These are phyloP conservation scores for Neotoxoptera formosana DNA, from an alignment of 1,140 invertebrate genomes.

Conservation along the genomic window DNA sequence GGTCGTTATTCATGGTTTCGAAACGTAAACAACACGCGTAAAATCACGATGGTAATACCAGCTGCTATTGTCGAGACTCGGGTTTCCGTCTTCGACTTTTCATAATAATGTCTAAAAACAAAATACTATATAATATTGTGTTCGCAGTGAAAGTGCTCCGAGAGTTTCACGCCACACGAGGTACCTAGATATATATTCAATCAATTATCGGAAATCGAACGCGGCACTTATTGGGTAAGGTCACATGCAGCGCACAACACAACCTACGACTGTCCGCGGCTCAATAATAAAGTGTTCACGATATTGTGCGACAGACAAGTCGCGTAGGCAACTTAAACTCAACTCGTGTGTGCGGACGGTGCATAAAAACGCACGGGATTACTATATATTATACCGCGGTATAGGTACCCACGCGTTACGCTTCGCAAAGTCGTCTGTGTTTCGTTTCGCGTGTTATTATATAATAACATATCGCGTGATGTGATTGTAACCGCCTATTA, in stretches of 20 bases:
- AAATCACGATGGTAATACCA: too few relatives aligned
- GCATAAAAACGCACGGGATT: neutral
- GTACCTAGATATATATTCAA: neutral
- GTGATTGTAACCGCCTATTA: neutral
- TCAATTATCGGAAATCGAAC: neutral
- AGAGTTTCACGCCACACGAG: too few relatives aligned
- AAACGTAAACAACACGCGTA: too few relatives aligned
- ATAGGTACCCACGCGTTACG: neutral
- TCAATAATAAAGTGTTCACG: neutral
- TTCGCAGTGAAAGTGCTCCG: too few relatives aligned
- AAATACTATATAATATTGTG: too few relatives aligned
- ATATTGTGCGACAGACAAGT: too few relatives aligned
- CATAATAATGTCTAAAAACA: too few relatives aligned
- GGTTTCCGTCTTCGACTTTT: too few relatives aligned
- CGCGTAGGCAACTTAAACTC: neutral
- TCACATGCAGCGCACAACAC: neutral
- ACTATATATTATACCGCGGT: too few relatives aligned
- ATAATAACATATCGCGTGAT: conserved; percentile 14
- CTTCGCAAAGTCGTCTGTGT: neutral
- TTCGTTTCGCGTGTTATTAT: neutral
- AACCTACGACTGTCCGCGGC: neutral
- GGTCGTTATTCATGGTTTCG: too few relatives aligned
- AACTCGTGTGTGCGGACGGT: neutral
- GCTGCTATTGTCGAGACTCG: too few relatives aligned
- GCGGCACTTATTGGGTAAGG: neutral